phyloP scores from a whole-genome alignment of 2,113 vertebrate genomes.

The Copsychus sechellarum region DNA sequence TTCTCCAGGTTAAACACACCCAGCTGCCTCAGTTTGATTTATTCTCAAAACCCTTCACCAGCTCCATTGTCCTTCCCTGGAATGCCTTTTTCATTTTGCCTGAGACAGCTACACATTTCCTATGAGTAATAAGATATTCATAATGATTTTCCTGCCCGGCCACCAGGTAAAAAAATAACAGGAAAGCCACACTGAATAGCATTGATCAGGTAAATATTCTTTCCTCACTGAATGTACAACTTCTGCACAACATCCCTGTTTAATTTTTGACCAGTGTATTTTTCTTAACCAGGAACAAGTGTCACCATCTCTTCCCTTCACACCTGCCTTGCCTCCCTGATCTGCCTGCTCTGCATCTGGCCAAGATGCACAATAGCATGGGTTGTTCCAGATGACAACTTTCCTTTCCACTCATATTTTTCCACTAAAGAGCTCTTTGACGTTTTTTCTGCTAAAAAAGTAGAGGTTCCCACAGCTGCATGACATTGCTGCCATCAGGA shows the following conservation, averaged over 20 bases:
- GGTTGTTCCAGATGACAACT: not conserved
- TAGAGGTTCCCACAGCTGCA: not conserved
- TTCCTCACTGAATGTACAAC: not conserved
- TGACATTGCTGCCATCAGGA: not conserved
- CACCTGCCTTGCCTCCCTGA: not conserved
- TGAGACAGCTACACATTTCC: not conserved
- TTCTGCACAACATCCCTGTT: not conserved
- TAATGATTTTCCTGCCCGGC: not conserved
- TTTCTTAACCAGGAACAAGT: accelerated
- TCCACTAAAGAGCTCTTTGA: not conserved
- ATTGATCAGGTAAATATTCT: not conserved
- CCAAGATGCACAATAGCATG: accelerated
- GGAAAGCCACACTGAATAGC: not conserved
- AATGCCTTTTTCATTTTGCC: not conserved
- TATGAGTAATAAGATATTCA: not conserved
- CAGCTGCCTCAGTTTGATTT: not conserved
- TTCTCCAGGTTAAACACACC: not conserved
- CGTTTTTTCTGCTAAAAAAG: not conserved
- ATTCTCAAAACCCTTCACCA: not conserved
- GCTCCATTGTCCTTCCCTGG: accelerated
- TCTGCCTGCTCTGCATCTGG: not conserved
- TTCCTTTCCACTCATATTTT: not conserved
- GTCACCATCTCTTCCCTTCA: not conserved
- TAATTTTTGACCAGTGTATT: not conserved
- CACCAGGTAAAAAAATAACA: not conserved